Evolutionary conservation across 2,888 invertebrate species (phyloP), one percentile per base, ranked within the genome.

Genomic region (Acanthosepion lycidas): DNA sequence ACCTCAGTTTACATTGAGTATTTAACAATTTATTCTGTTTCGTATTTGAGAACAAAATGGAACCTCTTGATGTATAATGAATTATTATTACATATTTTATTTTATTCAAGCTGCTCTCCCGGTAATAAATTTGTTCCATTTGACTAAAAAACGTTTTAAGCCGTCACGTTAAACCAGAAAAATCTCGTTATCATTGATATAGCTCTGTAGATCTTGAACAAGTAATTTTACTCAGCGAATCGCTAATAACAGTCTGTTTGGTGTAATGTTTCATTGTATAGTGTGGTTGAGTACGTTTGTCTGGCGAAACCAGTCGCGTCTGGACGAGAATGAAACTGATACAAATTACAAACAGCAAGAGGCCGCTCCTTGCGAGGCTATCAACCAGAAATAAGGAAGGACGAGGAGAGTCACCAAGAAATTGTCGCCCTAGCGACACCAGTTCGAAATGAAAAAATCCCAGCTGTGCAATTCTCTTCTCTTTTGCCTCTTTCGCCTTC

Each of bases 311-410:
- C n/a, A 78, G 78, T 3, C n/a, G 78, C 78, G 78, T n/a, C 78
- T 28, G 78, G 78, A 78, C 78, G 78, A 78, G n/a, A 78, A 78
- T 33, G 78, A n/a, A 78, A 78, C 78, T 9, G 78, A 78, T 78
- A 78, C 78, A 78, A 78, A 78, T 78, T 78, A 78, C n/a, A 78
- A n/a, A 78, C 78, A 78, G 78, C n/a, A n/a, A 78, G 78, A 48
- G 49, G 92, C 59, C 59, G 59, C 59, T 59, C 59, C 20, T 28
- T 48, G 8, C 48, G 9, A 28, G 48, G 92, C 48, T 92, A 92
- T 92, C 48, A 26, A 92, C 8, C 23, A 92, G 28, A 48, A 26
- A 48, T 23, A 92, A 49, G 8, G 92, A 18, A 8, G 49, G 1
- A 12, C 6, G 28, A n/a, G 49, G 20, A 20, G 20, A 28, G n/a